phyloP scores from a whole-genome alignment of 2,888 invertebrate species.

The Orthonychiurus folsomi region DNA sequence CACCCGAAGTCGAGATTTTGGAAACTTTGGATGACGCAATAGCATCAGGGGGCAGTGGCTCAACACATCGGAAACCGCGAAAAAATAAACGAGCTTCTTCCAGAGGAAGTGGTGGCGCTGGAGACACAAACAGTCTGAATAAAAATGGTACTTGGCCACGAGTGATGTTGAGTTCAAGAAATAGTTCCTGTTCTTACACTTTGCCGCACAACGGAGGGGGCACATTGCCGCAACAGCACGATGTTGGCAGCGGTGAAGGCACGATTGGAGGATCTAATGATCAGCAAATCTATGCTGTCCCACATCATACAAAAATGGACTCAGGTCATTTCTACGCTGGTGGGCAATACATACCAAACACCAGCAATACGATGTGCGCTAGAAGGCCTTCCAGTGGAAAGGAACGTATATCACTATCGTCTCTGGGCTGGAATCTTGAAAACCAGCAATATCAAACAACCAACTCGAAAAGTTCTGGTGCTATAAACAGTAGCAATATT shows the following conservation, averaged over 20 bases:
- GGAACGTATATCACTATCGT: slow-evolving; percentile 32
- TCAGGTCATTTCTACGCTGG: slow-evolving; percentile 22
- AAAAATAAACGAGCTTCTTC: slow-evolving; percentile 36
- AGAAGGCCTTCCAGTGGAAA: slow-evolving; percentile 29
- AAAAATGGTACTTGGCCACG: slow-evolving; percentile 40
- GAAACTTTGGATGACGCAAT: slow-evolving; percentile 38
- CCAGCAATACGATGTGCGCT: slow-evolving; percentile 36
- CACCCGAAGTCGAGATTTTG: slow-evolving; percentile 37
- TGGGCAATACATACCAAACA: slow-evolving; percentile 35
- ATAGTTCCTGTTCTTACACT: slow-evolving; percentile 37
- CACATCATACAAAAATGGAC: slow-evolving; percentile 9
- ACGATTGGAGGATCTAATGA: not conserved
- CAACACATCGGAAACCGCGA: slow-evolving; percentile 18
- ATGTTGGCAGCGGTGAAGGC: not conserved
- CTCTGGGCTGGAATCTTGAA: slow-evolving; percentile 33
- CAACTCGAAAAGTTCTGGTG: not conserved
- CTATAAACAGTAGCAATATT: slow-evolving; percentile 6
- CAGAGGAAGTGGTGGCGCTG: slow-evolving; percentile 18
- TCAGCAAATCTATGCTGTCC: not conserved
- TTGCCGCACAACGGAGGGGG: slow-evolving; percentile 28
- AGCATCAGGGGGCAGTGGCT: slow-evolving; percentile 26
- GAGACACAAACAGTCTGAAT: slow-evolving; percentile 21
- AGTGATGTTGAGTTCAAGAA: slow-evolving; percentile 30
- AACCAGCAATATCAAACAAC: not conserved
- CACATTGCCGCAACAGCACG: not conserved